phyloP scores from a whole-genome alignment of 30 jellyfish, hydroid and myxozoan genomes.

The Aurelia coerulea region DNA sequence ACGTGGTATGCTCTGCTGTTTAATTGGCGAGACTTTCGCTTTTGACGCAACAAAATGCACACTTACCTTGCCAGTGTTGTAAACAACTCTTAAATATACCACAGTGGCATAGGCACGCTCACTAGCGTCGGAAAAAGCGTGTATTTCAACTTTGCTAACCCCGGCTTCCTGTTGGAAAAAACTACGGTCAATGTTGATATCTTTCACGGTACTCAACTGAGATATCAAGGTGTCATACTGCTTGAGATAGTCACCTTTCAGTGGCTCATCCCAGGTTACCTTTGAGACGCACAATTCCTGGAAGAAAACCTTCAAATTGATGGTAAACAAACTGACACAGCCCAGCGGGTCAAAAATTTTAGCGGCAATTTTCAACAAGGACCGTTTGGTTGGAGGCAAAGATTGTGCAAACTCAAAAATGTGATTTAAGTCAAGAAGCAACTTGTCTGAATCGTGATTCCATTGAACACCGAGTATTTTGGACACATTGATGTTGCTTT shows the following conservation, averaged over 20 bases:
- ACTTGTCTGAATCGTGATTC: conserved; percentile 47
- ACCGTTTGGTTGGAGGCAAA: conserved; percentile 64
- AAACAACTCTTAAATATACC: conserved; percentile 63
- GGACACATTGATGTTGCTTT: conserved; percentile 1
- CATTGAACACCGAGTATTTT: conserved; percentile 65
- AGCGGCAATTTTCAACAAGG: conserved; percentile 73
- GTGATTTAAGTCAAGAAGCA: conserved; percentile 36
- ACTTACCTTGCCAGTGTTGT: conserved; percentile 51
- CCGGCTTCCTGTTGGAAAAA: conserved; percentile 17
- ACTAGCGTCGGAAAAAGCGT: conserved; percentile 79
- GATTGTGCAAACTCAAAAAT: conserved; percentile 30
- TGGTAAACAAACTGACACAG: conserved; percentile 36
- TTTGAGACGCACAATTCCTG: conserved; percentile 70
- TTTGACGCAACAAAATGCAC: conserved; percentile 66
- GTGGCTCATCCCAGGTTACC: conserved; percentile 71
- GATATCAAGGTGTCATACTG: conserved; percentile 27
- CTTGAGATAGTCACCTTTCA: conserved; percentile 17
- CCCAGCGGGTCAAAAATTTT: conserved; percentile 89
- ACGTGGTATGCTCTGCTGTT: conserved; percentile 68
- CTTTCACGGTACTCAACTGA: conserved; percentile 9
- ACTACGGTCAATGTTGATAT: conserved; percentile 28
- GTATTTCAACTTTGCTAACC: conserved; percentile 52
- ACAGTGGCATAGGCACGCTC: conserved; percentile 68
- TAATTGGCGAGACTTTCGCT: conserved; percentile 77
- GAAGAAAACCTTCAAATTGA: conserved; percentile 54